Base-by-base conservation (phyloP, 2,888 invertebrate genomes). In the Tricholauxania praeusta region DNA sequence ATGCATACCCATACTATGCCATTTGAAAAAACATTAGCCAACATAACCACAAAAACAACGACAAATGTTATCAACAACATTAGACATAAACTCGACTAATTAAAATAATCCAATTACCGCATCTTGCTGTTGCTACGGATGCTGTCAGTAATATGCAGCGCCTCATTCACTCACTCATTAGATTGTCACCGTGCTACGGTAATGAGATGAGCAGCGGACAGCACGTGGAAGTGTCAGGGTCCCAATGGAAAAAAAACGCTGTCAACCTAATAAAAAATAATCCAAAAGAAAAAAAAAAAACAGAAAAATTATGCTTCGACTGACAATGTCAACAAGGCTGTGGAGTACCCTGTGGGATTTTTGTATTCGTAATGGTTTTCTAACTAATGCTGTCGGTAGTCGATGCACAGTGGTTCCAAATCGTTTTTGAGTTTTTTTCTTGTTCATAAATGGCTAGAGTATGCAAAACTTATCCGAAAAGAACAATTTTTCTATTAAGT, bases 101-200 rank as follows among this genome's bases (percentile, higher is more conserved):
- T 67, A 55, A 67, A 55, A 67, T 53, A 66, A 53, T 55, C 53
- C 67, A 67, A 53, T 47, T 32, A 67, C 39, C 67, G 39, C 47
- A 19, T 39, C 39, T 39, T 39, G 10, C 10, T 39, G 39, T 10
- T 39, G 39, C 39, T 39, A 10, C 39, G 10, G 39, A 7, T 39
- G 39, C 39, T 67, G 66, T 39, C 66, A 47, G 15, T 39, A 17
- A 17, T 28, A 53, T 8, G 52, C 66, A 55, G 67, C 22, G 67
- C 60, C 22, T 19, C 6, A 15, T 15, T 51, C 51, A 51, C 22
- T 32, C 49, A 63, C 17, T 63, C 47, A 63, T 63, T 63, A 19
- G 49, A 63, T 63, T 63, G 47, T 63, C 63, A 63, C 48, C 63
- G 48, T 39, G 63, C 39, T 39, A 10, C 63, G 63, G 62, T 62